Percentiles rank a stretch among this genome's conserved stretches.
Evolutionary conservation across 2,888 invertebrate genomes (phyloP).

Genomic region (Brachyopa scutellaris): DNA sequence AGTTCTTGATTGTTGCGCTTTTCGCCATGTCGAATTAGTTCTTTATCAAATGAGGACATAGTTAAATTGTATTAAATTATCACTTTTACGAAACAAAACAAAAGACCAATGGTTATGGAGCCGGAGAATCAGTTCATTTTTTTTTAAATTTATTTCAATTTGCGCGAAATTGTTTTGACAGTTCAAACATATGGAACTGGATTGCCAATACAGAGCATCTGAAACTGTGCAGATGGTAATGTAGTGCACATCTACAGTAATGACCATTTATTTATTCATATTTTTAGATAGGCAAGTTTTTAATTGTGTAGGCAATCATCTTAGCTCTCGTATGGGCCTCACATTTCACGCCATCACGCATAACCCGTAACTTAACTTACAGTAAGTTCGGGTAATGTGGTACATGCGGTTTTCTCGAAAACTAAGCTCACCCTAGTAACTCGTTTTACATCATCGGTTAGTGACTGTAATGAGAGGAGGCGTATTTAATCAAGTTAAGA

Average conservation of each 20-base stretch:
- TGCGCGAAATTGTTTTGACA: slow-evolving; percentile 30
- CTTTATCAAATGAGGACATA: slow-evolving; percentile 71
- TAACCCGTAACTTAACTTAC: no score
- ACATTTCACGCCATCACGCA: no score
- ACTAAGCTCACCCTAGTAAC: no score
- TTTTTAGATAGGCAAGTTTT: not conserved
- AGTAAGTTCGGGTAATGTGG: no score
- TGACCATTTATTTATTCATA: not conserved
- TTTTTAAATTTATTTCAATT: slow-evolving; percentile 11
- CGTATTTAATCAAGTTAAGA: no score
- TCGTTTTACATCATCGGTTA: no score
- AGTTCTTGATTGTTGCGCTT: slow-evolving; percentile 75
- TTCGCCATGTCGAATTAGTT: slow-evolving; percentile 76
- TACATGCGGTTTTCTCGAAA: no score
- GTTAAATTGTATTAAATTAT: not conserved
- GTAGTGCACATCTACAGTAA: not conserved
- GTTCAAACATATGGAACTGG: not conserved
- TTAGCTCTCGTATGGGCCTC: no score
- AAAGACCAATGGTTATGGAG: not conserved
- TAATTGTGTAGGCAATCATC: no score
- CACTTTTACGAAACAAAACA: not conserved
- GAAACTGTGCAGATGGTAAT: not conserved
- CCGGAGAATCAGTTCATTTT: no score
- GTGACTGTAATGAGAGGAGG: no score
- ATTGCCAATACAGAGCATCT: not conserved